Conservation (phyloP, 2,888 invertebrate genomes). For the Adineta ricciae region DNA sequence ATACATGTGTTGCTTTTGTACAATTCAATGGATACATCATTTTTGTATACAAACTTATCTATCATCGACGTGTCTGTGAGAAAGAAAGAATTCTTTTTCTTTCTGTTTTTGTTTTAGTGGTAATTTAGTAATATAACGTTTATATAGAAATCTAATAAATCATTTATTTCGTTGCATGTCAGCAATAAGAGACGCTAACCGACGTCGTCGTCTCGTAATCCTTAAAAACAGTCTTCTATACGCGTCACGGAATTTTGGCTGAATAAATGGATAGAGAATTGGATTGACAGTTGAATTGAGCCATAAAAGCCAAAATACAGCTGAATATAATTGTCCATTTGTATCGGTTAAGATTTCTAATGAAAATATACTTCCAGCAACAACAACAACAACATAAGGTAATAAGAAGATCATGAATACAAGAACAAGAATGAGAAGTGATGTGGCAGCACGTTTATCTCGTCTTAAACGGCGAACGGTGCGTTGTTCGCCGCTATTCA, state of each 20-base stretch:
- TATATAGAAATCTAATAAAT: not conserved
- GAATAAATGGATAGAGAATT: slow-evolving; percentile 38
- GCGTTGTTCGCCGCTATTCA: not conserved
- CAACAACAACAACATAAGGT: slow-evolving; percentile 11
- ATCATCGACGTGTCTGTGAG: no score
- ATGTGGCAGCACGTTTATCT: slow-evolving; percentile 37
- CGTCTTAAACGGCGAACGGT: slow-evolving; percentile 18
- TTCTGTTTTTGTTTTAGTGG: no score
- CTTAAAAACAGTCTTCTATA: slow-evolving; percentile 35
- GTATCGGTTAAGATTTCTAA: slow-evolving; percentile 33
- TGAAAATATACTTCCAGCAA: not conserved
- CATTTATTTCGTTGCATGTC: not conserved
- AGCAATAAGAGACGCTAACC: not conserved
- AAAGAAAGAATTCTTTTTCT: no score
- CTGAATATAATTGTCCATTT: slow-evolving; percentile 36
- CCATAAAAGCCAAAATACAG: slow-evolving; percentile 39
- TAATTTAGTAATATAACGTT: no score
- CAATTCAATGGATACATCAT: no score
- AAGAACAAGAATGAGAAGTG: slow-evolving; percentile 38
- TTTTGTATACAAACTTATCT: no score
- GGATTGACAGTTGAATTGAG: slow-evolving; percentile 39
- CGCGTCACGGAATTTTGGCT: slow-evolving; percentile 37
- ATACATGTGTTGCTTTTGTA: no score
- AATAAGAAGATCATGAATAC: slow-evolving; percentile 35
- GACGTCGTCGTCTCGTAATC: not conserved